Evolutionary conservation across 2,797 vertebrate genomes (phyloP).

Genomic region (Leucoraja ocellata): DNA sequence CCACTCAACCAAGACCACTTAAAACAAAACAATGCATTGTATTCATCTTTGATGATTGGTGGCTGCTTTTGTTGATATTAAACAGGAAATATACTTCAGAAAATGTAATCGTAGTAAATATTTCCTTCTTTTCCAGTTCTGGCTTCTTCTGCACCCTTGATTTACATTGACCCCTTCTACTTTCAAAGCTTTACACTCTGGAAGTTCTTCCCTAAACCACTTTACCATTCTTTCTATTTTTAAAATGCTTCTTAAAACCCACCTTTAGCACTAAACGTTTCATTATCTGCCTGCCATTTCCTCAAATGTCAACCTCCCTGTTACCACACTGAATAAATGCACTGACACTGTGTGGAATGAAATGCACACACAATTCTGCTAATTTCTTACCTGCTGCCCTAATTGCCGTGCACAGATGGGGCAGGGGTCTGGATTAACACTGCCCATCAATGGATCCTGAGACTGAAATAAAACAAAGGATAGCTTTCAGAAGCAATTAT

Average conservation of each 20-base stretch:
- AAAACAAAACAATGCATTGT: not conserved
- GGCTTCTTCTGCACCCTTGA: not conserved
- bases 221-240: too few species aligned
- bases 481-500: not conserved
- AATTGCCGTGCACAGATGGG: conserved; percentile 89
- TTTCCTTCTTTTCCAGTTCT: not conserved
- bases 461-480: conserved; percentile 61
- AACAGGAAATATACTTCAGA: not conserved
- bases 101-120: not conserved
- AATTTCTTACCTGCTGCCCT: conserved; percentile 77
- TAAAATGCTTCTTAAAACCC: too few species aligned
- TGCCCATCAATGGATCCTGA: conserved; percentile 88
- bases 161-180: not conserved
- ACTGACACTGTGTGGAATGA: not conserved
- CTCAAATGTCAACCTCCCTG: not conserved
- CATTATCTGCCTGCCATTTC: not conserved
- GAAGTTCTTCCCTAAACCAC: not conserved
- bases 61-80: not conserved
- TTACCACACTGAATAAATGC: not conserved
- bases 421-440: conserved; percentile 91
- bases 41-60: not conserved
- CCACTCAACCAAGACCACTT: not conserved
- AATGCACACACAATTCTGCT: not conserved
- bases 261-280: too few species aligned
- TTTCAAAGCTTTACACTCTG: not conserved